Evolutionary conservation across 2,113 vertebrate genomes (phyloP).

Genomic region (Illadopsis cleaveri): DNA sequence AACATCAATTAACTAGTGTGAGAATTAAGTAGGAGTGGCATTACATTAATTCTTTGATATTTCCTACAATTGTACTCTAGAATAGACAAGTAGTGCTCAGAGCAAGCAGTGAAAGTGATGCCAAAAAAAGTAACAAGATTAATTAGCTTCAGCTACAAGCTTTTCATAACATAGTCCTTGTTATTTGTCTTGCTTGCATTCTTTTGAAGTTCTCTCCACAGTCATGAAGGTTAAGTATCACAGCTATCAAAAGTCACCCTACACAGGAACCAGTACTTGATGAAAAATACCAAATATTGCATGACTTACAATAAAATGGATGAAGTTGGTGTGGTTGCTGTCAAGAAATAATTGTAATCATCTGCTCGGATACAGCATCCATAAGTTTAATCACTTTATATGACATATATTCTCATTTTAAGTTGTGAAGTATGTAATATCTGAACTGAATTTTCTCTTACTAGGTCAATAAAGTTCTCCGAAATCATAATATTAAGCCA

Average conservation of each 20-base stretch:
- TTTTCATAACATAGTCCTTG: neutral
- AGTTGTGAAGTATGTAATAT: neutral
- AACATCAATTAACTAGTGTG: neutral
- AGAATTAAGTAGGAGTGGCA: neutral
- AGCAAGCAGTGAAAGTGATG: neutral
- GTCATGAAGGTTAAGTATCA: neutral
- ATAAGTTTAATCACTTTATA: neutral
- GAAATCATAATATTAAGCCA: conserved; percentile 98
- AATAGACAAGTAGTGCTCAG: neutral
- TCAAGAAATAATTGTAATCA: neutral
- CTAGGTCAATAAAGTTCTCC: conserved; percentile 96
- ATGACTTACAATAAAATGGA: neutral
- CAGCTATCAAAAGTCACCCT: neutral
- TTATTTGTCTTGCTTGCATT: neutral
- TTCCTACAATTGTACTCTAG: neutral
- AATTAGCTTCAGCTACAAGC: neutral
- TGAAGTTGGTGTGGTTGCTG: neutral
- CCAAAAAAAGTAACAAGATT: neutral
- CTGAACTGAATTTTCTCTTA: conserved; percentile 33
- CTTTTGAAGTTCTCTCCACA: neutral
- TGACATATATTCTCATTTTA: neutral
- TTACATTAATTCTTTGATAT: neutral
- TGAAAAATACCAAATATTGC: neutral
- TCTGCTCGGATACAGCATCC: neutral
- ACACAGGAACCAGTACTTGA: neutral